Evolutionary conservation across 2,888 invertebrate genomes (phyloP), one percentile per base, ranked within the genome.

Genomic region (Lithosia quadra): DNA sequence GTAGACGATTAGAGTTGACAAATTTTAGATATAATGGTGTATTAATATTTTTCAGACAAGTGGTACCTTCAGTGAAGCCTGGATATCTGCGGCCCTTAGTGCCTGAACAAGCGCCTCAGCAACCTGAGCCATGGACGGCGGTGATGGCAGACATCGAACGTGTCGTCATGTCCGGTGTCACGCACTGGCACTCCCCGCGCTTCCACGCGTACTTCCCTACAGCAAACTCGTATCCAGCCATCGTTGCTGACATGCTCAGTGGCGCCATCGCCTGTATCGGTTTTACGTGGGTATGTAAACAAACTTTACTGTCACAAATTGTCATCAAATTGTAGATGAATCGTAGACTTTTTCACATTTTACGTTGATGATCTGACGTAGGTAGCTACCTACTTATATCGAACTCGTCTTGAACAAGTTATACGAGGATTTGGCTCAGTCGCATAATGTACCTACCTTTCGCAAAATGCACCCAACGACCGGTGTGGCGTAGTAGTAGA

Each of bases 161-260:
- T 67, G 98, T 99, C 68, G 98, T 99, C 78, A 99, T 99, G 99
- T 99, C 99, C 0, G 99, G 99, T 62, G 98, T 99, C 67, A 99
- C 99, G 0, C 99, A 99, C 88, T 99, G 99, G 99, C 98, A 99
- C 90, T 98, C 98, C 67, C 99, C 99, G 10, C 96, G 97, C 86
- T 99, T 99, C 94, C 98, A 99, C 91, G 99, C 99, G 8, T 99
- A 99, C 93, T 99, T 98, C 91, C 98, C 98, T 22, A 98, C 98
- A 0, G 99, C 97, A 34, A 98, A 98, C 92, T 99, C 99, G 0
- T 99, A 98, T 91, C 98, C 99, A 0, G 97, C 98, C 13, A 98
- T 99, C 80, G 98, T 98, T 13, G 99, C 98, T 7, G 99, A 99
- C 86, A 99, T 99, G 97, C 94, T 99, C 53, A 98, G 98, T 84